Evolutionary conservation across 2,113 vertebrate species (phyloP).

Genomic region (Zeus faber): DNA sequence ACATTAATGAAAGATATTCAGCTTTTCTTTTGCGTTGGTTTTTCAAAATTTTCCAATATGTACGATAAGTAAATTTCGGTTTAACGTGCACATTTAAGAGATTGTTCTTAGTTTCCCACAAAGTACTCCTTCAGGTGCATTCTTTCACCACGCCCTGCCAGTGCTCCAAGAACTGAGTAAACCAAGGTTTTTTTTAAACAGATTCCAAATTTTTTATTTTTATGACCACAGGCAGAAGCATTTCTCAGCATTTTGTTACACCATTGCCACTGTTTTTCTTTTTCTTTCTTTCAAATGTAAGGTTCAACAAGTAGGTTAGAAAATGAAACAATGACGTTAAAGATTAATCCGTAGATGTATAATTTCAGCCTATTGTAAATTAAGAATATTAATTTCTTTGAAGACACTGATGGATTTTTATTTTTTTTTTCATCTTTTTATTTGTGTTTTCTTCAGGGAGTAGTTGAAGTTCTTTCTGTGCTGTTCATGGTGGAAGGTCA

Average conservation of each 20-base stretch:
- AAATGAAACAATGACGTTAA: conserved; percentile 40
- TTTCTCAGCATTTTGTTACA: conserved; percentile 39
- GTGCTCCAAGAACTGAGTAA: not conserved
- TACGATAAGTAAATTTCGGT: no score
- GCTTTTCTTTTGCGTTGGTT: not conserved
- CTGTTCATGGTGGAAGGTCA: no score
- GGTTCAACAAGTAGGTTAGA: conserved; percentile 8
- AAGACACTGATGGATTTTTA: conserved; percentile 65
- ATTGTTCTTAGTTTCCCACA: not conserved
- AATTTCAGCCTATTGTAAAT: conserved; percentile 50
- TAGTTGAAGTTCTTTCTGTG: conserved; percentile 31
- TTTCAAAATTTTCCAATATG: not conserved
- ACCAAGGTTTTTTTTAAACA: not conserved
- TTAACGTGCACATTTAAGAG: not conserved
- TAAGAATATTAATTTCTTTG: conserved; percentile 46
- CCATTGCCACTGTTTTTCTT: conserved; percentile 38
- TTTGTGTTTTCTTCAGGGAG: conserved; percentile 49
- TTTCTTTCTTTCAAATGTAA: not conserved
- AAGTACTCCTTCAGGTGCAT: no score
- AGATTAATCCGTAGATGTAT: conserved; percentile 39
- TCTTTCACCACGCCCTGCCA: no score
- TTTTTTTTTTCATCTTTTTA: conserved; percentile 3
- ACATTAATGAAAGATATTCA: not conserved
- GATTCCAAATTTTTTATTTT: not conserved
- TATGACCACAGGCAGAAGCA: not conserved